Conservation (phyloP, 1,140 invertebrate species). For the Popillia japonica region DNA sequence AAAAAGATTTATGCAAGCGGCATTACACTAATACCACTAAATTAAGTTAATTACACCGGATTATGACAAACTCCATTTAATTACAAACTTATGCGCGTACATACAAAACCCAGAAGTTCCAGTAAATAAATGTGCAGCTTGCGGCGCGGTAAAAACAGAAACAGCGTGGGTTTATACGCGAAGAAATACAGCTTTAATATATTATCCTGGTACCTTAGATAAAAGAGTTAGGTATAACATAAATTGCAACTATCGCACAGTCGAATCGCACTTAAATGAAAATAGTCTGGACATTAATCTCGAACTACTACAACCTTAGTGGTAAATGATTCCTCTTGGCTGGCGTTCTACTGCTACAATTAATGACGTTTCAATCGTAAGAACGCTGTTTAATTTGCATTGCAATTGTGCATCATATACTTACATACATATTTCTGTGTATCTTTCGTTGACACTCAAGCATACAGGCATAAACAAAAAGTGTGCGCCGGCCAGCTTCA, state of each 20-base stretch:
- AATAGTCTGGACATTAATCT: neutral
- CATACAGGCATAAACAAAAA: too few species aligned
- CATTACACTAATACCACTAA: too few species aligned
- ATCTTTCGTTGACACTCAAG: too few species aligned
- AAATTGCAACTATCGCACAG: neutral
- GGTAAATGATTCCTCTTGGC: neutral
- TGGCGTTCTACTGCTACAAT: neutral
- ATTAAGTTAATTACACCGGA: neutral
- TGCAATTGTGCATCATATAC: neutral
- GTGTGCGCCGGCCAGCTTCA: too few species aligned
- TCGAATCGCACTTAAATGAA: conserved; percentile 10
- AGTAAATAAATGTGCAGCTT: neutral
- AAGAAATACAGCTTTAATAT: neutral
- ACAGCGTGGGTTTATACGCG: neutral
- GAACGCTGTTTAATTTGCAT: neutral
- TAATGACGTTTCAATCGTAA: conserved; percentile 2
- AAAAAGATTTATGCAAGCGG: too few species aligned
- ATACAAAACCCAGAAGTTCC: neutral
- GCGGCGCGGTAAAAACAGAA: neutral
- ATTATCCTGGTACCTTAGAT: neutral
- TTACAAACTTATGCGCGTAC: neutral
- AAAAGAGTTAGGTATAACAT: neutral
- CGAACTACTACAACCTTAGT: neutral
- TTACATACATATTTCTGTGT: too few species aligned
- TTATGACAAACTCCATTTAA: neutral